Evolutionary conservation across 2,888 invertebrate genomes (phyloP), one percentile per base, ranked within the genome.

Genomic region (Venusia cambrica): DNA sequence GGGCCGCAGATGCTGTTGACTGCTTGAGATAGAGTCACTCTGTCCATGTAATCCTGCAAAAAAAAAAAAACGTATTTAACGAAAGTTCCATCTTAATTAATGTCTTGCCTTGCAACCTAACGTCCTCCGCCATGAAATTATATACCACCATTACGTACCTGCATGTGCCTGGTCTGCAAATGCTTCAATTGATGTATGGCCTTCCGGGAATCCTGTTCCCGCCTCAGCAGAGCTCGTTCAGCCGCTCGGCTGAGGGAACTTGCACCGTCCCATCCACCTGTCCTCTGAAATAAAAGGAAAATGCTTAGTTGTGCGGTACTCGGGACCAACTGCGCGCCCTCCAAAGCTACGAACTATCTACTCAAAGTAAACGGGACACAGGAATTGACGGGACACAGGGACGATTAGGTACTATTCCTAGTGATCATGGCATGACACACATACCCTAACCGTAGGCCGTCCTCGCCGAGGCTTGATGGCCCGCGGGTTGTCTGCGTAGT

Each of bases 131-230:
- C n/a, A n/a, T n/a, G n/a, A n/a, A n/a, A n/a, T n/a, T n/a, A n/a
- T n/a, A n/a, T n/a, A n/a, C n/a, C n/a, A n/a, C n/a, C n/a, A n/a
- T n/a, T n/a, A n/a, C n/a, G n/a, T n/a, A 83, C 84, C 78, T 87
- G 81, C 75, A 83, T 80, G 31, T 83, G 80, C 29, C 76, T 64
- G 5, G 70, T 73, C 46, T 85, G 85, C 21, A 85, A 49, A 52
- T 80, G 76, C 39, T 84, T 84, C 1, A 87, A 66, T 29, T 84
- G 85, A 41, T 84, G 84, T 40, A 85, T 83, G 18, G 85, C 84
- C 41, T 85, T 85, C 8, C 87, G 69, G 0, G 87, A 85, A 58
- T 87, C 87, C 15, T 84, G 84, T 39, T 85, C 87, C 2, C 84
- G 73, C 0, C 84, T 73, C 26, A 81, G 44, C 4, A 84, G 61